Conservation (phyloP, 2,113 vertebrate species). For the Anguilla japonica region DNA sequence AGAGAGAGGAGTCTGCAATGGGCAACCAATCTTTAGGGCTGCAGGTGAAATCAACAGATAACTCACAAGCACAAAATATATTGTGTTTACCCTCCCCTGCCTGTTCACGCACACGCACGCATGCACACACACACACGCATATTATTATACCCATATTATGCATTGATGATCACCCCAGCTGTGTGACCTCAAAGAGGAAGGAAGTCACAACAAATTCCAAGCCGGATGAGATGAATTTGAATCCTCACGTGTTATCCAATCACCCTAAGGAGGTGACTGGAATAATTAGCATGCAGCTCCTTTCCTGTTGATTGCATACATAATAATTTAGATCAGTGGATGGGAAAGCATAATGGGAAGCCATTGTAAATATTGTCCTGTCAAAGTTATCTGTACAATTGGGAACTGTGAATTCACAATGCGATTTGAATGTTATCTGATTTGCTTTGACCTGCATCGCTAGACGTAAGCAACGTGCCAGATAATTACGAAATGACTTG, state of each 20-base stretch:
- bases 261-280: conserved; percentile 23
- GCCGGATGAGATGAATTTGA: conserved; percentile 10
- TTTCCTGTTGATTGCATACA: conserved; percentile 29
- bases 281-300: conserved; percentile 15
- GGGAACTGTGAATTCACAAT: conserved; percentile 3
- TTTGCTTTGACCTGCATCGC: background rate
- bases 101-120: too few relatives aligned
- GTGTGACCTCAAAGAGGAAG: background rate
- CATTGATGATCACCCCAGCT: background rate
- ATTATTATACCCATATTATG: background rate
- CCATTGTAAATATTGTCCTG: background rate
- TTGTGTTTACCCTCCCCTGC: too few relatives aligned
- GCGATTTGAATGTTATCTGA: background rate
- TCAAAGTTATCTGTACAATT: conserved; percentile 10
- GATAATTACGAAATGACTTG: background rate
- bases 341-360: conserved; percentile 7
- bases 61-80: too few relatives aligned
- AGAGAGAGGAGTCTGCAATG: too few relatives aligned
- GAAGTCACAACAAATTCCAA: background rate
- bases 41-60: too few relatives aligned
- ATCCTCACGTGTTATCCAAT: conserved; percentile 16
- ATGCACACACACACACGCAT: too few relatives aligned
- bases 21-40: too few relatives aligned
- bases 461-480: background rate
- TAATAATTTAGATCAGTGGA: conserved; percentile 26